Evolutionary conservation across 1,140 invertebrate species (phyloP).

Genomic region (Leptonema lineaticorne): DNA sequence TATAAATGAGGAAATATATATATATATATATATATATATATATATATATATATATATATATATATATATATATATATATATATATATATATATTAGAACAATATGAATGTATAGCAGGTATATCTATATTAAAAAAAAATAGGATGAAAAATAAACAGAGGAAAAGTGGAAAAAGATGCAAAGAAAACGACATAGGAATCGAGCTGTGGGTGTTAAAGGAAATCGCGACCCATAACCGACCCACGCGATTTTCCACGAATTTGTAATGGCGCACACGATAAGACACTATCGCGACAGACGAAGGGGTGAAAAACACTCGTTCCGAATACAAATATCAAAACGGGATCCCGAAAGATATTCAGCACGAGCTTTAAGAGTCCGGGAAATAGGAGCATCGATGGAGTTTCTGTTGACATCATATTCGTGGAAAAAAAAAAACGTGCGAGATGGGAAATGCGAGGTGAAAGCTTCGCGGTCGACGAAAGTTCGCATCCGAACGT

Average conservation of each 20-base stretch:
- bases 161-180: not conserved
- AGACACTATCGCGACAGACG: slow-evolving; percentile 1
- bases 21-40: no score
- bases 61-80: no score
- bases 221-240: not conserved
- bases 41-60: no score
- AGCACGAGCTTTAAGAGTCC: no score
- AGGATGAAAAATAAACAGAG: no score
- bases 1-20: no score
- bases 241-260: not conserved
- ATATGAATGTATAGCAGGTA: no score
- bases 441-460: not conserved
- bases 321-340: not conserved
- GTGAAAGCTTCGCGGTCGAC: not conserved
- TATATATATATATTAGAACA: no score
- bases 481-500: not conserved
- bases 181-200: not conserved
- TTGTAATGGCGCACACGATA: slow-evolving; percentile 6
- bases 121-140: no score
- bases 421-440: slow-evolving; percentile 1
- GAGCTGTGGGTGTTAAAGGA: not conserved
- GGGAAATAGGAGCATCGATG: not conserved
- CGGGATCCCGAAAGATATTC: no score
- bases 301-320: not conserved
- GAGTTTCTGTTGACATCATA: not conserved